Evolutionary conservation across 2,113 vertebrate species (phyloP), one percentile per base, ranked within the genome.

Genomic region (Raja brachyura): DNA sequence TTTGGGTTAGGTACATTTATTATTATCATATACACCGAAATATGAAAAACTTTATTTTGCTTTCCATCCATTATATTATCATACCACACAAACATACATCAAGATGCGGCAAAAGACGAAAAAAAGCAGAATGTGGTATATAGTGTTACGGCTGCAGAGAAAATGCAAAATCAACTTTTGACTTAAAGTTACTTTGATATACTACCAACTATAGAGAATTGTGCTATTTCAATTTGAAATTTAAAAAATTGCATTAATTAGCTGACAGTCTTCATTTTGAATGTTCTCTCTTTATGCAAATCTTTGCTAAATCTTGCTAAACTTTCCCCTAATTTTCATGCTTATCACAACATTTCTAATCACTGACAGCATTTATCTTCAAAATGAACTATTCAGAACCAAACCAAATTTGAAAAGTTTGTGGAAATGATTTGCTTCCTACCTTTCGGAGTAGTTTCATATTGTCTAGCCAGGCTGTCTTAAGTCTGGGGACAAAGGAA

Each of bases 401-500:
- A 13, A 61, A 86, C 22, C 0, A 86, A 86, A 25, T 88, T n/a
- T 88, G 59, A 31, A 88, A 31, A 1, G 13, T 31, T 63, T 18
- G 83, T 31, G 59, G 28, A 61, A 88, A 61, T 86, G n/a, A 86
- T 56, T 66, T 88, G 14, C 14, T 18, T 16, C 39, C 88, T 93
- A 99, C 99, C 97, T 97, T 99, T 94, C 95, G 98, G 1, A 99
- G 96, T 0, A 99, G 95, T 63, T 94, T 96, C 90, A 99, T 94
- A n/a, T 97, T 99, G 93, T 98, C 97, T 93, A 97, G 95, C 98
- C 98, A 99, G 1, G 97, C 94, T 78, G 96, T 96, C 94, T 97
- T 97, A 33, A 94, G 85, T 22, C 98, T 97, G 0, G 98, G 98
- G 39, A 96, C 95, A 94, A 98, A 99, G 22, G 97, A 98, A 94